A percentile compares a stretch with the other conserved stretches of the same genome.
phyloP scores from a whole-genome alignment of 2,797 vertebrate species.

The Rhinichthys osculus region DNA sequence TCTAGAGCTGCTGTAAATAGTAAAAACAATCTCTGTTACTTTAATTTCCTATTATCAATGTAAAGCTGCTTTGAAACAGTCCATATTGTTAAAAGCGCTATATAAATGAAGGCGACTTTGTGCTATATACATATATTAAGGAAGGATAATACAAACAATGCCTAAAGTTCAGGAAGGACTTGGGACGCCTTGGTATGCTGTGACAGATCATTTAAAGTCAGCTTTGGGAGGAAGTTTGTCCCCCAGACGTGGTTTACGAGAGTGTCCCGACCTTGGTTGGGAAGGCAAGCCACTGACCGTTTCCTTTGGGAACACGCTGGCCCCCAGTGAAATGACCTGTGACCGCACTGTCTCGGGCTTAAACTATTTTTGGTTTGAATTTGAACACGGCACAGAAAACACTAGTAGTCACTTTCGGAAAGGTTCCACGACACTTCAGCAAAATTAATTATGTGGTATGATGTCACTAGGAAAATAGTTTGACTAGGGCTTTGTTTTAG shows the following conservation, averaged over 20 bases:
- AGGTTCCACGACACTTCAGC: constrained; percentile 6
- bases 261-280: constrained; percentile 22
- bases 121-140: neutral
- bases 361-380: constrained; percentile 35
- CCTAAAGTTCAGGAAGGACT: constrained; percentile 59
- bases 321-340: constrained; percentile 29
- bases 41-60: too few relatives aligned
- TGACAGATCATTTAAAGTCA: constrained; percentile 38
- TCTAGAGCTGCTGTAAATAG: too few relatives aligned
- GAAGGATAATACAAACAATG: constrained; percentile 7
- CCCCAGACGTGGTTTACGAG: constrained; percentile 32
- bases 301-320: constrained; percentile 17
- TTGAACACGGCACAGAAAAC: neutral
- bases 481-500: constrained; percentile 35
- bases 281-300: constrained; percentile 35
- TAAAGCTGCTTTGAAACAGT: too few relatives aligned
- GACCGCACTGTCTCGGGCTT: neutral
- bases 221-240: constrained; percentile 25
- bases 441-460: constrained; percentile 19
- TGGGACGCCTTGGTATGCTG: constrained; percentile 28
- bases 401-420: neutral
- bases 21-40: too few relatives aligned
- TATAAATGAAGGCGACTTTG: too few relatives aligned
- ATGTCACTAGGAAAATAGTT: constrained; percentile 21
- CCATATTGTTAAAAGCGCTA: too few relatives aligned